Conservation (phyloP, 2,888 invertebrate genomes). For the Lycia hirtaria region DNA sequence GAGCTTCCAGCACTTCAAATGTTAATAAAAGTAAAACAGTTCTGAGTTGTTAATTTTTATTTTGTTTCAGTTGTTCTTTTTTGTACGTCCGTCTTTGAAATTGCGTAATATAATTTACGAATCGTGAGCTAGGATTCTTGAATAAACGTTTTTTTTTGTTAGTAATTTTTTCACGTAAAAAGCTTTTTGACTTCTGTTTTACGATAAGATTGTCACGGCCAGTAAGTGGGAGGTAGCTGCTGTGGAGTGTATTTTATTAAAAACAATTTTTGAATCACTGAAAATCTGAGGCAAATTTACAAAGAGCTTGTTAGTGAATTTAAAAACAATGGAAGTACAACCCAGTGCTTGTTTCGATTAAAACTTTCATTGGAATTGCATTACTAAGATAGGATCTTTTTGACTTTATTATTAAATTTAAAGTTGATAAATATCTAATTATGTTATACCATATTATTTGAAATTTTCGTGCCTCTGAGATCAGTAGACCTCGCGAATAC, state of each 20-base stretch:
- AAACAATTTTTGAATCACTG: background rate
- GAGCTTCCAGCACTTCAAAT: constrained; percentile 22
- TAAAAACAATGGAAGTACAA: constrained; percentile 30
- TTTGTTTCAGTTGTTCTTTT: constrained; percentile 12
- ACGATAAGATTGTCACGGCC: background rate
- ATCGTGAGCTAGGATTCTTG: constrained; percentile 5
- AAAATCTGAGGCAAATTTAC: background rate
- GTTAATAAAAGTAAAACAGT: constrained; percentile 23
- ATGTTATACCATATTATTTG: too few relatives aligned
- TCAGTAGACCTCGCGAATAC: too few relatives aligned
- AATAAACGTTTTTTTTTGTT: background rate
- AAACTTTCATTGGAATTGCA: constrained; percentile 42
- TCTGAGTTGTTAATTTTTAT: constrained; percentile 31
- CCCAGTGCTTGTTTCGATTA: constrained; percentile 29
- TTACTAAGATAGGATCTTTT: constrained; percentile 36
- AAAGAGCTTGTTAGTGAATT: constrained; percentile 21
- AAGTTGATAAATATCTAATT: too few relatives aligned
- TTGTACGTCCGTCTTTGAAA: constrained; percentile 12
- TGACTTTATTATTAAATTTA: too few relatives aligned
- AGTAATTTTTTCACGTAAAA: background rate
- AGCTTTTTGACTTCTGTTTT: background rate
- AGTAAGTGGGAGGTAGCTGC: background rate
- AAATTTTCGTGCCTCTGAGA: too few relatives aligned
- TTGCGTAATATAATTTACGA: constrained; percentile 18
- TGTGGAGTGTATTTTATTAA: background rate